These are phyloP conservation scores for Rana temporaria DNA, from an alignment of 2,113 vertebrate genomes.

Conservation along the genomic window DNA sequence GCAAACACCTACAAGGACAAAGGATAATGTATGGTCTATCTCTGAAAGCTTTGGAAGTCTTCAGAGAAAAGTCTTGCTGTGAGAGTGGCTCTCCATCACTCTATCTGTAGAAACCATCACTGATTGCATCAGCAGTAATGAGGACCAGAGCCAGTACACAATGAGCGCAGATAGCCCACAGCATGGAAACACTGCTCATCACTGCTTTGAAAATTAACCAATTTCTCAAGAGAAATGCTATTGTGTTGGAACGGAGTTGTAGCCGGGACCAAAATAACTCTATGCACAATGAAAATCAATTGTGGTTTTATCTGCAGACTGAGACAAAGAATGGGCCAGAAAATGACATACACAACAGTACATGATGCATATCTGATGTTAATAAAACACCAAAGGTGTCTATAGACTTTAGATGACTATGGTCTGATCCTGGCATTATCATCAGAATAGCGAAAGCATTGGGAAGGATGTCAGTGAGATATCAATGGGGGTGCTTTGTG, in stretches of 20 bases:
- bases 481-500: no score
- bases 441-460: no score
- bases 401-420: no score
- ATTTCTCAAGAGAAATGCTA: slow-evolving; percentile 47
- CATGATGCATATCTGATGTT: no score
- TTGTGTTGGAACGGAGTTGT: slow-evolving; percentile 44
- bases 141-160: slow-evolving; percentile 20
- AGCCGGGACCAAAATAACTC: slow-evolving; percentile 52
- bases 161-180: slow-evolving; percentile 24
- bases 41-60: not conserved
- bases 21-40: slow-evolving; percentile 4
- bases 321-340: not conserved
- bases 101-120: slow-evolving; percentile 8
- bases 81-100: slow-evolving; percentile 8
- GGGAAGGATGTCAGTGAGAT: no score
- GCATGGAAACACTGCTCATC: slow-evolving; percentile 22
- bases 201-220: slow-evolving; percentile 56
- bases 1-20: slow-evolving; percentile 3
- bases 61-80: slow-evolving; percentile 7
- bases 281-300: slow-evolving; percentile 28
- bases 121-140: slow-evolving; percentile 11
- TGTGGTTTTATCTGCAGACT: not conserved
- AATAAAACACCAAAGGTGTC: no score
- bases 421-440: no score
- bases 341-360: no score